Percentiles rank a stretch among this genome's conserved stretches.
phyloP scores from a whole-genome alignment of 2,888 invertebrate species.

The Euzetes globulus region DNA sequence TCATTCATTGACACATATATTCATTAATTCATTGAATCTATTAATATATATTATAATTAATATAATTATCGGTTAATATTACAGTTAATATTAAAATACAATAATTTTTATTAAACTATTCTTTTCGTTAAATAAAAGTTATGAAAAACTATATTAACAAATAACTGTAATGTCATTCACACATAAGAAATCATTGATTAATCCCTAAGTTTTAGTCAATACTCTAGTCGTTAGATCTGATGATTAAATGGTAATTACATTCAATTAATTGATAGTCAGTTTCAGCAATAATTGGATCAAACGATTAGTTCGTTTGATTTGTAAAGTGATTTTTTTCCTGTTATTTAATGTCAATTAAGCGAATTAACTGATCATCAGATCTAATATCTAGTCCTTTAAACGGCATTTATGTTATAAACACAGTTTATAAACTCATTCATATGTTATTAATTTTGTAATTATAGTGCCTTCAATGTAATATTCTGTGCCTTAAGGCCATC shows the following conservation, averaged over 20 bases:
- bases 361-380: background rate
- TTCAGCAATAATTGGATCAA: background rate
- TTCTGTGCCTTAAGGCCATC: conserved; percentile 22
- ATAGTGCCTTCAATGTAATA: conserved; percentile 3
- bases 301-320: background rate
- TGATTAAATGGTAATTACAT: background rate
- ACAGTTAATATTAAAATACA: background rate
- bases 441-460: conserved; percentile 1
- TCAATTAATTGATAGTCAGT: background rate
- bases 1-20: background rate
- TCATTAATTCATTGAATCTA: background rate
- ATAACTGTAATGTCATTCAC: background rate
- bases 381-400: conserved; percentile 6
- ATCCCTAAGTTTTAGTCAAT: background rate
- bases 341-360: background rate
- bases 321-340: background rate
- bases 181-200: background rate
- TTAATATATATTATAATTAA: background rate
- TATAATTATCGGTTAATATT: background rate
- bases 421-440: background rate
- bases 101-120: background rate
- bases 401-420: background rate
- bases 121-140: background rate
- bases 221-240: conserved; percentile 10
- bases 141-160: background rate